Evolutionary conservation across 2,797 vertebrate species (phyloP), one percentile per base, ranked within the genome.

Genomic region (Mormyrus proboscirostris): DNA sequence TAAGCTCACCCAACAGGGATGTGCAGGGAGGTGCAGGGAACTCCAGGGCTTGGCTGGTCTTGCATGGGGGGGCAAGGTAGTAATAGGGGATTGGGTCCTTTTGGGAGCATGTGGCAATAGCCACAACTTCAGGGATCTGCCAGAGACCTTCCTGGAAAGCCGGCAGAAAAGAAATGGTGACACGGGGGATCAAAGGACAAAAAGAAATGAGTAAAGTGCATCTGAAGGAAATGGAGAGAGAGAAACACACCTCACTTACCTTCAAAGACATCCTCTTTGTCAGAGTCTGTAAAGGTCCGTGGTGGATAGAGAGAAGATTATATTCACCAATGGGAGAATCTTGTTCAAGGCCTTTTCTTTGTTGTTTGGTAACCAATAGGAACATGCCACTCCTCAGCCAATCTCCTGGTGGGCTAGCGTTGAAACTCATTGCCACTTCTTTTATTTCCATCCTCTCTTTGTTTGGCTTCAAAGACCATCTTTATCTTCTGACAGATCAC

Each of bases 291-390:
- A 51, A 85, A 29, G 73, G 83, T 53, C 49, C 49, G 0, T 29
- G 50, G 25, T 29, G 5, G 47, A 50, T 85, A 53, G 83, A n/a
- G 47, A 85, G 83, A 53, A 85, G 83, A 53, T 85, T 29, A 51
- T 14, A 50, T 50, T 10, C 44, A 16, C 83, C 83, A 85, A 85
- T 85, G 83, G 50, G 49, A 85, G 25, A 50, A 7, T 22, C 83
- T 49, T 16, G 7, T 87, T 57, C 50, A 87, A 87, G 85, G 51
- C 85, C 85, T 14, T 87, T 87, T 33, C 85, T 87, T 87, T 87
- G 85, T 55, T 57, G 51, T 57, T 57, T 25, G 33, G 6, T 41
- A 19, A 87, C 51, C 85, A 87, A 87, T 87, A 87, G 51, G 53
- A 87, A 19, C 29, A 87, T 9, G 51, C 85, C 85, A 38, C 51